These are phyloP conservation scores for Heteromurus nitidus DNA, from an alignment of 2,888 invertebrate species.

Conservation along the genomic window DNA sequence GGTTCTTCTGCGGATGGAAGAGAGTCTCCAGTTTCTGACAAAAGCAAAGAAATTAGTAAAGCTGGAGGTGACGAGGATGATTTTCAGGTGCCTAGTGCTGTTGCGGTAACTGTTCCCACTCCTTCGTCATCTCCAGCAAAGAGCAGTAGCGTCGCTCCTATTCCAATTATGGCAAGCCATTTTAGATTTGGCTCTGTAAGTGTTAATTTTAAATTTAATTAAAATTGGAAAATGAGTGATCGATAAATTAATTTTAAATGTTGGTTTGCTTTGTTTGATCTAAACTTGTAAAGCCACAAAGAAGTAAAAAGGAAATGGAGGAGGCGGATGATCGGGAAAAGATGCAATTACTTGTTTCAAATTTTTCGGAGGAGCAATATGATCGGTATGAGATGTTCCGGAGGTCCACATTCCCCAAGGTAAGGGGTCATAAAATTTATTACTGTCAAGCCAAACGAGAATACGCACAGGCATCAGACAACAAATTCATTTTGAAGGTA, in stretches of 20 bases:
- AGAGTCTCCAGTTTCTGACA: neutral
- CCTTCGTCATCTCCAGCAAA: conserved; percentile 5
- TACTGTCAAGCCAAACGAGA: neutral
- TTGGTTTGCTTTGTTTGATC: too few relatives aligned
- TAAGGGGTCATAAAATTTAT: neutral
- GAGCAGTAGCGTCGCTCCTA: neutral
- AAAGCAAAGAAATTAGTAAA: neutral
- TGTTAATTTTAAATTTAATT: too few relatives aligned
- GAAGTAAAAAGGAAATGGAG: conserved; percentile 81
- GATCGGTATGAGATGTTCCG: conserved; percentile 99
- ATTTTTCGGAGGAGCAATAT: conserved; percentile 98
- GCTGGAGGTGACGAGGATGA: conserved; percentile 16
- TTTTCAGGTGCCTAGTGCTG: conserved; percentile 47
- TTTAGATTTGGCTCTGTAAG: too few relatives aligned
- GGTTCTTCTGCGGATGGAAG: neutral
- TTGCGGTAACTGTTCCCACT: too few relatives aligned
- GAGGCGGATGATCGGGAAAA: conserved; percentile 93
- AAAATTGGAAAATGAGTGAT: conserved; percentile 1
- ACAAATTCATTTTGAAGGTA: neutral
- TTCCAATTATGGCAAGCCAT: too few relatives aligned
- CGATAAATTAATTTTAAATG: too few relatives aligned
- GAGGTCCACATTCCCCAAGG: conserved; percentile 95
- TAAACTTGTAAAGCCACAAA: conserved; percentile 18
- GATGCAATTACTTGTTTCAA: conserved; percentile 99
- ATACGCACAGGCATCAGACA: neutral